A percentile compares a stretch with the other conserved stretches of the same genome.
Conservation (phyloP, 2,797 vertebrate species). For the Chanos chanos region DNA sequence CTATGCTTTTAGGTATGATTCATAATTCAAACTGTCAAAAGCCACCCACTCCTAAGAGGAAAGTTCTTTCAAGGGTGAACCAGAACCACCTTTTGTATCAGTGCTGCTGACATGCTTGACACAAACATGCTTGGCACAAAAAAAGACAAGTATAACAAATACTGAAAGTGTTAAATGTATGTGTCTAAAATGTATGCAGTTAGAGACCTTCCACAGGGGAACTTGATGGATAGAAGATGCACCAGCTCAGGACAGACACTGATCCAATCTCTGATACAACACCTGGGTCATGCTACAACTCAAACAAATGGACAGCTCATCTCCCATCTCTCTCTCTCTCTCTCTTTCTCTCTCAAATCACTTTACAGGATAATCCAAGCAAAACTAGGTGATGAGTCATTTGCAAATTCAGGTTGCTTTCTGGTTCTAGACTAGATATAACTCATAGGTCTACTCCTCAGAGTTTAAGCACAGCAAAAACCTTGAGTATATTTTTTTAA, state of each 20-base stretch:
- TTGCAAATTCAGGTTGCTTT: no score
- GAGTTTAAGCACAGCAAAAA: no score
- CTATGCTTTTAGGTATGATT: conserved; percentile 30
- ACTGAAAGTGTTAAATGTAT: background rate
- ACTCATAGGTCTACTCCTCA: no score
- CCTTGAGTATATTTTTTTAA: no score
- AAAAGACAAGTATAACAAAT: no score
- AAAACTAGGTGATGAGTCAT: no score
- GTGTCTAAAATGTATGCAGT: conserved; percentile 10
- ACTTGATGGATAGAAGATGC: conserved; percentile 17
- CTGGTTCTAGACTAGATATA: no score
- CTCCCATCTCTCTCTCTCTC: background rate
- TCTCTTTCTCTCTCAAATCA: background rate
- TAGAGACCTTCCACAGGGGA: background rate
- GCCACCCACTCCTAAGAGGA: background rate
- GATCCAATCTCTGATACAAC: conserved; percentile 22
- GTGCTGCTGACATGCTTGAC: no score
- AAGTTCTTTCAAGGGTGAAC: background rate
- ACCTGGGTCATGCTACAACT: conserved; percentile 11
- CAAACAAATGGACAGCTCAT: background rate
- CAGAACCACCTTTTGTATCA: background rate
- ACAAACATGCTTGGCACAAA: no score
- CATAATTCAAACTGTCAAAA: conserved; percentile 32
- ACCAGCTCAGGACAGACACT: background rate
- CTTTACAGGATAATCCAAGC: background rate